Conservation (phyloP, 1,140 invertebrate species). For the Hypothenemus hampei region DNA sequence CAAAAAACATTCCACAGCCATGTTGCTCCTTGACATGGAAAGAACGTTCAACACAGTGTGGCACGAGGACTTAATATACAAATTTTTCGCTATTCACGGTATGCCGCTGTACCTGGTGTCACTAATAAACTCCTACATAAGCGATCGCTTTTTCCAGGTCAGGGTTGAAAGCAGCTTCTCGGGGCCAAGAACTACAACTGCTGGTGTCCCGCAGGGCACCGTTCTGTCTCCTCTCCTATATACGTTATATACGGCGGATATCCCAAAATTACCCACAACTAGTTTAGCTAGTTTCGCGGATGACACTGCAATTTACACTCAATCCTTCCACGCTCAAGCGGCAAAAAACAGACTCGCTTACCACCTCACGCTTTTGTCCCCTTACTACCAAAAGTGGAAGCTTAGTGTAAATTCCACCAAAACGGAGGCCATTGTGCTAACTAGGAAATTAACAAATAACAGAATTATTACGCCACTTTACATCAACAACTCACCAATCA, state of each 20-base stretch:
- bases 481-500: too few species aligned
- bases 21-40: conserved; percentile 36
- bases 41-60: conserved; percentile 43
- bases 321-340: background rate
- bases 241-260: conserved; percentile 29
- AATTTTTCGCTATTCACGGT: conserved; percentile 26
- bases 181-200: conserved; percentile 15
- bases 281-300: background rate
- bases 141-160: conserved; percentile 32
- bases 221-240: conserved; percentile 30
- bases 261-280: background rate
- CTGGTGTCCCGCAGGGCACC: conserved; percentile 36
- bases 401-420: background rate
- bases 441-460: background rate
- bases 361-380: background rate
- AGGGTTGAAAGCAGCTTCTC: conserved; percentile 26
- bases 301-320: background rate
- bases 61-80: conserved; percentile 37
- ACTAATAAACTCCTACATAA: conserved; percentile 34
- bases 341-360: background rate
- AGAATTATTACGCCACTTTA: too few species aligned
- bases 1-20: conserved; percentile 25
- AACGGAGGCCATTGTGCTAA: background rate
- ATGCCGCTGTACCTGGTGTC: conserved; percentile 22
- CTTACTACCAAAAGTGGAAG: background rate